Evolutionary conservation across 1,140 invertebrate species (phyloP).

Genomic region (Dendroctonus valens): DNA sequence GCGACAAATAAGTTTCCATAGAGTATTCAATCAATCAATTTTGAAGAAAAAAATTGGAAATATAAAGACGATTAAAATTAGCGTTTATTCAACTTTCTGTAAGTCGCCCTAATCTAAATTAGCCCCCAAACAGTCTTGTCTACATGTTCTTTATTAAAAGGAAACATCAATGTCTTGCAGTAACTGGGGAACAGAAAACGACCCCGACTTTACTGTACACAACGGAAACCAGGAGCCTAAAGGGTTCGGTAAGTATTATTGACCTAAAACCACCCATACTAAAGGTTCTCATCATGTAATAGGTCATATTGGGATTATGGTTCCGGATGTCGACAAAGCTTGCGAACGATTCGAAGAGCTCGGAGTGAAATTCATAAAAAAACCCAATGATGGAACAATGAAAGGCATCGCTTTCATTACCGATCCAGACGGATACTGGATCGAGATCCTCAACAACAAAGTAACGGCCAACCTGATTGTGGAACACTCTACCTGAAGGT

Average conservation of each 20-base stretch:
- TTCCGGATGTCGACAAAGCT: conserved; percentile 83
- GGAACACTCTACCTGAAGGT: no score
- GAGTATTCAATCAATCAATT: no score
- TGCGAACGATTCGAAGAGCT: conserved; percentile 82
- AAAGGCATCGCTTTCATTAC: conserved; percentile 92
- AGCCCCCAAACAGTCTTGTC: no score
- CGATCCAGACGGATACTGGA: conserved; percentile 96
- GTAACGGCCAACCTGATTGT: no score
- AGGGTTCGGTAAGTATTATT: conserved; percentile 70
- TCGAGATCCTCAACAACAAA: conserved; percentile 82
- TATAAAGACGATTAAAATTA: no score
- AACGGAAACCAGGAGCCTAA: conserved; percentile 88
- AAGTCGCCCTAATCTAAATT: no score
- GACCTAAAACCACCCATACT: background rate
- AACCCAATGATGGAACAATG: conserved; percentile 88
- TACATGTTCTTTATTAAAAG: no score
- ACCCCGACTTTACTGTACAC: conserved; percentile 75
- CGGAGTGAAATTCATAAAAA: conserved; percentile 87
- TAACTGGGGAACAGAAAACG: conserved; percentile 91
- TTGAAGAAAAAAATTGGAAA: no score
- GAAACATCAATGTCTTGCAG: conserved; percentile 54
- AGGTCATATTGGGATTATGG: conserved; percentile 88
- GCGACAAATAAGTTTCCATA: no score
- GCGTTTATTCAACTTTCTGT: no score
- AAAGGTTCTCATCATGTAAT: conserved; percentile 23